Conservation (phyloP, 2,797 vertebrate genomes). For the Urosaurus nigricauda region DNA sequence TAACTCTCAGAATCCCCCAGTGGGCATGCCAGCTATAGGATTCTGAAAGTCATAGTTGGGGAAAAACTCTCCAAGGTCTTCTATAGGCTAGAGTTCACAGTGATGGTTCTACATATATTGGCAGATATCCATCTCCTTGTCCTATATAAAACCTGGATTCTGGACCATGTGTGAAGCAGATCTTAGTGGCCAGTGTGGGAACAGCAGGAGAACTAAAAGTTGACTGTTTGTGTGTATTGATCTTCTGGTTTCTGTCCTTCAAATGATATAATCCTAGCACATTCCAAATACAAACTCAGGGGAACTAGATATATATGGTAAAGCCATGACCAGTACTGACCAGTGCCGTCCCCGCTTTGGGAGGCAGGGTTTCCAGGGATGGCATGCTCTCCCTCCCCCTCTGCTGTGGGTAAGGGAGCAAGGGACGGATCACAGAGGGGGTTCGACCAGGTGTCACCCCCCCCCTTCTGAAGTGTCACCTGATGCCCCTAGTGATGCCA, state of each 20-base stretch:
- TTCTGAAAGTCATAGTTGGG: neutral
- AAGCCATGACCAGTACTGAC: neutral
- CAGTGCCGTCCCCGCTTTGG: no score
- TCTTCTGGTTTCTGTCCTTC: neutral
- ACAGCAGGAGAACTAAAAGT: neutral
- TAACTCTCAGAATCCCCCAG: no score
- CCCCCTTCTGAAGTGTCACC: no score
- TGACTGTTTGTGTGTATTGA: neutral
- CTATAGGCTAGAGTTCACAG: neutral
- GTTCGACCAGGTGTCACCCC: no score
- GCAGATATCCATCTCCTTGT: no score
- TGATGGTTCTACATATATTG: neutral
- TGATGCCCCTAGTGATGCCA: no score
- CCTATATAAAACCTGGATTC: neutral
- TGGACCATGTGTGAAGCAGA: neutral
- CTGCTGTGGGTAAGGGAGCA: no score
- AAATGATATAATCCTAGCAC: neutral
- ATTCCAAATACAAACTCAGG: neutral
- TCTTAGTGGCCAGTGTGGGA: neutral
- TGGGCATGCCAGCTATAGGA: neutral
- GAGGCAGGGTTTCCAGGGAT: no score
- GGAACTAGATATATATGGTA: neutral
- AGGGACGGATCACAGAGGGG: no score
- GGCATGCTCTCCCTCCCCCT: no score
- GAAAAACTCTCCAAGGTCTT: neutral